Percentiles rank a stretch among this genome's conserved stretches.
Conservation (phyloP, 2,888 invertebrate genomes). For the Gandaritis pyraliata region DNA sequence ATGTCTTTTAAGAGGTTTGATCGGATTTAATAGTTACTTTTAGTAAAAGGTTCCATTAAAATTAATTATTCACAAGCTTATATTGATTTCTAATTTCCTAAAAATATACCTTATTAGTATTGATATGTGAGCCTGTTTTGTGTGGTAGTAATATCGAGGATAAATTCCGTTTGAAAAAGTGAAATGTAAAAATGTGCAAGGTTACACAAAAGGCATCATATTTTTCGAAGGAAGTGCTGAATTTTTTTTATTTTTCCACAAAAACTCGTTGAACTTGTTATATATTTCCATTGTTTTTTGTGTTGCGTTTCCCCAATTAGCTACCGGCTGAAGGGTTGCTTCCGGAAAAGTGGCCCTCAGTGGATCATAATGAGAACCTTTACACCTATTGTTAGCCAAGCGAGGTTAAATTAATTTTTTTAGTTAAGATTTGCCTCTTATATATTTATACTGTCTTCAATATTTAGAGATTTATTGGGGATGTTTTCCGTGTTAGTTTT, state of each 20-base stretch:
- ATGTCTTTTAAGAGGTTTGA: constrained; percentile 5
- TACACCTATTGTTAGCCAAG: constrained; percentile 41
- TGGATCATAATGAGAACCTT: constrained; percentile 41
- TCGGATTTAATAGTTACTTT: constrained; percentile 12
- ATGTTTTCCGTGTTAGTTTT: too few species aligned
- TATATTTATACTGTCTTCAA: too few species aligned
- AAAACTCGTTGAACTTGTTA: constrained; percentile 20
- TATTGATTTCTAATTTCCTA: background rate
- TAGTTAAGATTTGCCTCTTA: too few species aligned
- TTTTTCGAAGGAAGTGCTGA: too few species aligned
- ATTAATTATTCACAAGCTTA: constrained; percentile 5
- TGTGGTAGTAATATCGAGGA: too few species aligned
- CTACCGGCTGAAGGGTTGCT: constrained; percentile 38
- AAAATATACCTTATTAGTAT: too few species aligned
- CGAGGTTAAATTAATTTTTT: constrained; percentile 30
- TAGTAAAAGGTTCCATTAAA: constrained; percentile 9
- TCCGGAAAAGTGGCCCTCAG: constrained; percentile 39
- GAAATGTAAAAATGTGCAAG: too few species aligned
- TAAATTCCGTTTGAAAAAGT: too few species aligned
- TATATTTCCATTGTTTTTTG: constrained; percentile 38
- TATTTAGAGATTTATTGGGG: too few species aligned
- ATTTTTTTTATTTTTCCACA: constrained; percentile 2
- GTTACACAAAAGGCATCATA: too few species aligned
- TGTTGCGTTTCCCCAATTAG: constrained; percentile 43
- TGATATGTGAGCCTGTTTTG: too few species aligned